These are phyloP conservation scores for Drosophila koepferae DNA, from an alignment of 2,888 invertebrate species.

Conservation along the genomic window DNA sequence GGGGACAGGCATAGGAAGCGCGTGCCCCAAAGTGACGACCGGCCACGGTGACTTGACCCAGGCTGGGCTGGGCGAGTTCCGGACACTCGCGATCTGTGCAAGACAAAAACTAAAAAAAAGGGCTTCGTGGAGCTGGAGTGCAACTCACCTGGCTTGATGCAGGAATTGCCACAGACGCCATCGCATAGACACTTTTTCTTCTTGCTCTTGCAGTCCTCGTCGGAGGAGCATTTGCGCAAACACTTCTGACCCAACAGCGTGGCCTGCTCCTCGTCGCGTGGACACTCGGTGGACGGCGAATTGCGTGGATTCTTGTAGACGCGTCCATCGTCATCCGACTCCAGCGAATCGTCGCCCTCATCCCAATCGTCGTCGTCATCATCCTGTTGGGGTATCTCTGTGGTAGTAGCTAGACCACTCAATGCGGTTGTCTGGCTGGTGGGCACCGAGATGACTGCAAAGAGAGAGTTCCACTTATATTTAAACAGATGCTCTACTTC, in stretches of 20 bases:
- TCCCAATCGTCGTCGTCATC: constrained; percentile 83
- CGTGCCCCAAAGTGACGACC: constrained; percentile 93
- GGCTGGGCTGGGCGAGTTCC: constrained; percentile 90
- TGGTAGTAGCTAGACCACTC: constrained; percentile 62
- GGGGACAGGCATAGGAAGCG: constrained; percentile 94
- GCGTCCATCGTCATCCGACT: constrained; percentile 92
- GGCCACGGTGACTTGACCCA: constrained; percentile 91
- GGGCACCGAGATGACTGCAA: constrained; percentile 75
- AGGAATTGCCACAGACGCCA: constrained; percentile 98
- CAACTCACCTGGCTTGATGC: constrained; percentile 95
- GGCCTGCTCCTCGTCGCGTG: constrained; percentile 94
- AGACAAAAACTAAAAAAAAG: constrained; percentile 54
- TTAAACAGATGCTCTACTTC: constrained; percentile 2
- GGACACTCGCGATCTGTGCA: constrained; percentile 92
- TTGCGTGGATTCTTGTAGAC: constrained; percentile 95
- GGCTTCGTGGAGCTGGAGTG: no score
- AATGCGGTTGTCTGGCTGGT: constrained; percentile 50
- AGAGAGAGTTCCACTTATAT: background rate
- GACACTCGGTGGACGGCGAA: constrained; percentile 94
- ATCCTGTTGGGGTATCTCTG: constrained; percentile 81
- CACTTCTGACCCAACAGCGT: constrained; percentile 94
- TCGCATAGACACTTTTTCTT: constrained; percentile 99
- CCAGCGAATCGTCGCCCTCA: constrained; percentile 86
- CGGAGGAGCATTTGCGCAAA: constrained; percentile 95
- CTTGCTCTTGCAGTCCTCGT: constrained; percentile 98